Conservation (phyloP, 2,113 vertebrate species). For the Peromyscus californicus region DNA sequence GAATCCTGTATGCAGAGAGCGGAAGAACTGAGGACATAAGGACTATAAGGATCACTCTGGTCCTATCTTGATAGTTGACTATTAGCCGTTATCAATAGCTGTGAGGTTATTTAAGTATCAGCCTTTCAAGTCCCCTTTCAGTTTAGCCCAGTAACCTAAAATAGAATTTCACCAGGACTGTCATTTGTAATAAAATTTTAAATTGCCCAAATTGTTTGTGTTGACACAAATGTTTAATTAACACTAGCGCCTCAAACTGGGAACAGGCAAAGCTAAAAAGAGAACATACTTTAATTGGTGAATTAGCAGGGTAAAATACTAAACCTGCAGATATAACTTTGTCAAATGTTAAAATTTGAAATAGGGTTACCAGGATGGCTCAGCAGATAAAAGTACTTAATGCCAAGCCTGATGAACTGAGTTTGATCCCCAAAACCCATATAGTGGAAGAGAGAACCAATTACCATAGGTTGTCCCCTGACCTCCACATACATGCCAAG, state of each 20-base stretch:
- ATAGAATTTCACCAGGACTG: background rate
- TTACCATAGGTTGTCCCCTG: background rate
- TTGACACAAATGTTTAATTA: background rate
- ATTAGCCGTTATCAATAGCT: background rate
- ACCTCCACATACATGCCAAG: background rate
- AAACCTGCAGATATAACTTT: background rate
- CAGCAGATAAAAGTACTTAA: background rate
- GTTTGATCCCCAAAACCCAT: too few species aligned
- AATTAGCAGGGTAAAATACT: background rate
- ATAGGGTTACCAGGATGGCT: background rate
- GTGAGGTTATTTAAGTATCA: background rate
- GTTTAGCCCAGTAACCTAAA: background rate
- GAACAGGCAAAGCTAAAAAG: background rate
- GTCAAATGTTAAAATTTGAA: background rate
- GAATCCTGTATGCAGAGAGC: background rate
- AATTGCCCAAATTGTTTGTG: background rate
- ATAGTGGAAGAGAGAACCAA: background rate
- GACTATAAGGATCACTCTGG: too few species aligned
- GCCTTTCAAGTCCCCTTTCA: background rate
- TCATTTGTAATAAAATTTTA: background rate
- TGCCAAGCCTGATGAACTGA: background rate
- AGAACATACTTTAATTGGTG: slow-evolving; percentile 6
- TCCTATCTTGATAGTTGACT: background rate
- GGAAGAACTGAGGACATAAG: background rate
- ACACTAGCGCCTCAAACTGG: background rate